phyloP scores from a whole-genome alignment of 2,113 vertebrate species.

The Perca schrenkii region DNA sequence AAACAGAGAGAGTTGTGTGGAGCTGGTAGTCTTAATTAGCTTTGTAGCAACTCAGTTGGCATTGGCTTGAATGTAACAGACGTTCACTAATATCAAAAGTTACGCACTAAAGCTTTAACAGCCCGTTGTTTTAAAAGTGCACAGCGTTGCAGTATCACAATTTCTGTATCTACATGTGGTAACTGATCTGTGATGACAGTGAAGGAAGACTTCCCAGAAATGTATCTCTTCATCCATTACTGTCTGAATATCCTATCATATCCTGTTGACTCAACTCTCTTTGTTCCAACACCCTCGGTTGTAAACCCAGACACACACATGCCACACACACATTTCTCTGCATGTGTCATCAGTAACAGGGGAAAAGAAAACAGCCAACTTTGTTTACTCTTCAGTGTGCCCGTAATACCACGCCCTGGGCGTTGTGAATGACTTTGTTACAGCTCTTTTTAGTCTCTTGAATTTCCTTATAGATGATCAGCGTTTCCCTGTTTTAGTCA shows the following conservation, averaged over 20 bases:
- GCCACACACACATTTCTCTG: conserved; percentile 78
- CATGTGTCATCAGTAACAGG: conserved; percentile 72
- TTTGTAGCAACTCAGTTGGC: no score
- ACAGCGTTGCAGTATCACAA: not conserved
- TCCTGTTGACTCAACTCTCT: conserved; percentile 98
- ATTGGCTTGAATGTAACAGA: no score
- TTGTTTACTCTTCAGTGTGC: conserved; percentile 70
- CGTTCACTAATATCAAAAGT: no score
- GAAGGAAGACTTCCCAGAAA: conserved; percentile 91
- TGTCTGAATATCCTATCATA: conserved; percentile 90
- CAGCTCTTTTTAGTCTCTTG: conserved; percentile 2
- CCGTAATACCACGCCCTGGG: conserved; percentile 60
- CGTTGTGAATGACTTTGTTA: conserved; percentile 33
- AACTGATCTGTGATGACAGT: conserved; percentile 53
- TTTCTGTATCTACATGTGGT: not conserved
- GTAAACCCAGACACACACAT: conserved; percentile 89
- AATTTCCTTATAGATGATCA: conserved; percentile 27
- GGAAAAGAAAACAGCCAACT: conserved; percentile 66
- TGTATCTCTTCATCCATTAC: conserved; percentile 89
- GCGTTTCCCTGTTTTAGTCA: conserved; percentile 7
- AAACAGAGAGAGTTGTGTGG: no score
- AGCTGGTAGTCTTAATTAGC: no score
- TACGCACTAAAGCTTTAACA: no score
- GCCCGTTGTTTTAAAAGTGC: not conserved
- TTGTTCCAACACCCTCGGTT: conserved; percentile 89